Conservation (phyloP, 2,113 vertebrate genomes). For the Daboia siamensis region DNA sequence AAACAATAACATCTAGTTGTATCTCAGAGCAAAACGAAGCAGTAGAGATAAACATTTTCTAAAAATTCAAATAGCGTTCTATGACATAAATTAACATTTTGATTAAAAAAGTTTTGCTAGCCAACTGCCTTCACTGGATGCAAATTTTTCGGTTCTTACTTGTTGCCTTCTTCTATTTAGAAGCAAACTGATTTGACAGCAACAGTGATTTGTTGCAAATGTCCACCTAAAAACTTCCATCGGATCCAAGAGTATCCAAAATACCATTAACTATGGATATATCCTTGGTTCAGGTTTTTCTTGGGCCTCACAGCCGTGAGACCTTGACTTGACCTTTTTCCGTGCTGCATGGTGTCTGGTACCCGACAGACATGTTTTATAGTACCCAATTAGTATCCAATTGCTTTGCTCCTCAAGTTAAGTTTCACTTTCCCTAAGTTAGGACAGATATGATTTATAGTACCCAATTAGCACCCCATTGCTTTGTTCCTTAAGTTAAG, state of each 20-base stretch:
- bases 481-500: no score
- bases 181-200: not conserved
- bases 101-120: constrained; percentile 5
- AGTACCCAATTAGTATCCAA: no score
- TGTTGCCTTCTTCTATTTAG: not conserved
- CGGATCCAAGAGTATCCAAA: not conserved
- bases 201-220: not conserved
- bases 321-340: no score
- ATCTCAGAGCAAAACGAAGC: constrained; percentile 40
- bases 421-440: no score
- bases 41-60: constrained; percentile 22
- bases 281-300: no score
- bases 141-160: not conserved
- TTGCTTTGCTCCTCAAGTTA: no score
- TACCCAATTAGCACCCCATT: no score
- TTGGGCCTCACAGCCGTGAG: no score
- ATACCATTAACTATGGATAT: not conserved
- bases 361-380: no score
- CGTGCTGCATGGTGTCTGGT: no score
- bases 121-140: not conserved
- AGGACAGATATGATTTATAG: no score
- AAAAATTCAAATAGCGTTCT: constrained; percentile 15
- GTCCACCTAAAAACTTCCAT: not conserved
- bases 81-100: constrained; percentile 19
- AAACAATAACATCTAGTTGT: constrained; percentile 8